These are phyloP conservation scores for Deroplatys truncata DNA, from an alignment of 2,888 invertebrate species.

Conservation along the genomic window DNA sequence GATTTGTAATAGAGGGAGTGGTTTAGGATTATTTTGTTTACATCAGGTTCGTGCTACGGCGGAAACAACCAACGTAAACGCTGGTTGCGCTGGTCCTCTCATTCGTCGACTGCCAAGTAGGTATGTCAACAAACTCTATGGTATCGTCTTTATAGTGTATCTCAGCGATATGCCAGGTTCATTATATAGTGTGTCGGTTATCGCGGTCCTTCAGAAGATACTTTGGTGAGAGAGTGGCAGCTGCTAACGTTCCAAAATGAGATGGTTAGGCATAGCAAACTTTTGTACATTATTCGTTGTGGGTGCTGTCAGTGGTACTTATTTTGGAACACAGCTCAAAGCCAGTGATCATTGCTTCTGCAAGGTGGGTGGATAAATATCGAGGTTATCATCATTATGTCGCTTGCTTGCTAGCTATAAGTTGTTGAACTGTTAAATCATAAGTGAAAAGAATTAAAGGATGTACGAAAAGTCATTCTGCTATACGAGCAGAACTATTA, in stretches of 20 bases:
- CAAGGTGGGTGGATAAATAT: constrained; percentile 20
- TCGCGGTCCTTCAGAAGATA: background rate
- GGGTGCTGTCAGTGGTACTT: background rate
- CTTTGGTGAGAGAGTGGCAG: background rate
- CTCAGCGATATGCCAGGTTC: background rate
- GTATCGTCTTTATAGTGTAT: background rate
- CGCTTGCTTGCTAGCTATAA: no score
- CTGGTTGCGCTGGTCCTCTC: background rate
- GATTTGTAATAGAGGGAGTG: background rate
- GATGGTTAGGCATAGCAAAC: background rate
- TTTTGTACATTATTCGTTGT: background rate
- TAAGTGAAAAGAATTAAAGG: background rate
- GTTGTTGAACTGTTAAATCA: background rate
- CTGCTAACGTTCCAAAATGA: background rate
- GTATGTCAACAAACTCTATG: background rate
- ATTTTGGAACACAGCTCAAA: constrained; percentile 19
- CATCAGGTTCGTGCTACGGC: background rate
- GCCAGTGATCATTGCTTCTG: constrained; percentile 29
- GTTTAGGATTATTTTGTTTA: background rate
- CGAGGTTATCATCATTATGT: background rate
- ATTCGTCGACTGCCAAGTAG: background rate
- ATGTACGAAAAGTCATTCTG: background rate
- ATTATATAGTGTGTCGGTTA: background rate
- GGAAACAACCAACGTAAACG: background rate
- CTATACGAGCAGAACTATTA: no score